Evolutionary conservation across 1,140 invertebrate genomes (phyloP).

Genomic region (Bacillus rossius): DNA sequence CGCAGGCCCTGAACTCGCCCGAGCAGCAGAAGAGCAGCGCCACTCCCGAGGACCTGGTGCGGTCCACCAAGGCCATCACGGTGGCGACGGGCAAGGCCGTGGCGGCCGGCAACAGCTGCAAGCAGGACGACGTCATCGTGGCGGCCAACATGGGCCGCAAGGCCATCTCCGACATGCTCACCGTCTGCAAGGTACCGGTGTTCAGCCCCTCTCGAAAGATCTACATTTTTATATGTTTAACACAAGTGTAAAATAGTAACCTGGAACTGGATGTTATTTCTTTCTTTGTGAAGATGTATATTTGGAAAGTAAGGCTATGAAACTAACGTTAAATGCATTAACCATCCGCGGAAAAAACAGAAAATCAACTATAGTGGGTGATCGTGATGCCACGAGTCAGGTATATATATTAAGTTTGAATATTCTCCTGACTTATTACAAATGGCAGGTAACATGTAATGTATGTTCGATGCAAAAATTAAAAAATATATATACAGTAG

Average conservation of each 20-base stretch:
- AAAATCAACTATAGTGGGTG: too few relatives aligned
- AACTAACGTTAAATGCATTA: too few relatives aligned
- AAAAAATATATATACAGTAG: too few relatives aligned
- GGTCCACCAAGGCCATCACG: constrained; percentile 91
- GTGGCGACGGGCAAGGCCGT: constrained; percentile 93
- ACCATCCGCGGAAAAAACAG: too few relatives aligned
- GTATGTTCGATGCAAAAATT: too few relatives aligned
- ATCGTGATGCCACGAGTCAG: too few relatives aligned
- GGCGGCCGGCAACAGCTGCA: constrained; percentile 87
- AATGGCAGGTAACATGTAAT: too few relatives aligned
- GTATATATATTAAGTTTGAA: too few relatives aligned
- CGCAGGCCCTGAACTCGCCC: constrained; percentile 67
- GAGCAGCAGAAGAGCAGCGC: constrained; percentile 61
- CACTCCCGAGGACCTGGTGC: constrained; percentile 87
- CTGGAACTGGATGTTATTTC: not conserved
- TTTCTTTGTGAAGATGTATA: not conserved
- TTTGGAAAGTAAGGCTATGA: not conserved
- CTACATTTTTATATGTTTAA: too few relatives aligned
- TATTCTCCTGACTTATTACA: too few relatives aligned
- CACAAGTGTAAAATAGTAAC: too few relatives aligned
- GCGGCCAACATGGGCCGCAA: constrained; percentile 95
- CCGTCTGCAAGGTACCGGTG: constrained; percentile 78
- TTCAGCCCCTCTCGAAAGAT: too few relatives aligned
- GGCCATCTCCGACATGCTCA: constrained; percentile 90
- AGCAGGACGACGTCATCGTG: constrained; percentile 94